Evolutionary conservation across 2,113 vertebrate species (phyloP).

Genomic region (Petroica traversi): DNA sequence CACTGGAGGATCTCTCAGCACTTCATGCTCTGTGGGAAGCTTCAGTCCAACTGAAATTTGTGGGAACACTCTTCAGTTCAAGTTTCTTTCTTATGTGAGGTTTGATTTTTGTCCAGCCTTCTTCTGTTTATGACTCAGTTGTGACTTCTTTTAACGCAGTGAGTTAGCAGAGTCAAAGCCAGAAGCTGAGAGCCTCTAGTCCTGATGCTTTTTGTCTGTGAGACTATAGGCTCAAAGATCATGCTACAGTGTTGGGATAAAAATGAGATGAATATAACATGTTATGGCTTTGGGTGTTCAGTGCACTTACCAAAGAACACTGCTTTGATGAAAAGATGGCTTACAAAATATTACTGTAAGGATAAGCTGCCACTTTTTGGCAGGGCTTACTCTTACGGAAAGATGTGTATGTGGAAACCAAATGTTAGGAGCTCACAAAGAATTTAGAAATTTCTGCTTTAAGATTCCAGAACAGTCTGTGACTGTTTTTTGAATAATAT

Average conservation of each 20-base stretch:
- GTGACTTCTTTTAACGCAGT: neutral
- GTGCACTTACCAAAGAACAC: neutral
- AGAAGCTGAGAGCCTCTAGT: neutral
- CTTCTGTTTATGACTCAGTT: neutral
- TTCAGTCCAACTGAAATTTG: neutral
- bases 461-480: neutral
- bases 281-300: neutral
- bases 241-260: neutral
- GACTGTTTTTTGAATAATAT: neutral
- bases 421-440: neutral
- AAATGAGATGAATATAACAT: neutral
- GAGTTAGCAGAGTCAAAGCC: neutral
- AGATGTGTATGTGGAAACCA: neutral
- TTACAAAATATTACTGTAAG: neutral
- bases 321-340: neutral
- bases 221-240: neutral
- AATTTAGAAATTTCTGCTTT: neutral
- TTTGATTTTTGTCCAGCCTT: neutral
- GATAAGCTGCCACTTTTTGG: neutral
- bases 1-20: neutral
- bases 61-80: neutral
- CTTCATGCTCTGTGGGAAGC: fast-evolving
- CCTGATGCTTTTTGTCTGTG: neutral
- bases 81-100: fast-evolving
- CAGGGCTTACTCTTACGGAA: neutral